Percentiles rank a stretch among this genome's conserved stretches.
These are phyloP conservation scores for Latrodectus geometricus DNA, from an alignment of 1,140 invertebrate genomes.

Conservation along the genomic window DNA sequence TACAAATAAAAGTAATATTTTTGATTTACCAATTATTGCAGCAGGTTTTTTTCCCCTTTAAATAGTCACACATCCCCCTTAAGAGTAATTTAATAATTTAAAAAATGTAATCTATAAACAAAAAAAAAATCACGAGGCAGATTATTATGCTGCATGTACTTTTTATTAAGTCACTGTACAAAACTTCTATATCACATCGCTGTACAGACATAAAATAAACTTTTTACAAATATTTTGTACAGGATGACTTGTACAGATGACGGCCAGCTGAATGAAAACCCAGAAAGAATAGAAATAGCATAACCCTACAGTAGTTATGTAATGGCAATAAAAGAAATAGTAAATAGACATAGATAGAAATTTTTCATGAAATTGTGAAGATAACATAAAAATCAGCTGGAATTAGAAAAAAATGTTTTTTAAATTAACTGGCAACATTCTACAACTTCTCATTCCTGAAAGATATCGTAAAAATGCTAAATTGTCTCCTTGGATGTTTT, in stretches of 20 bases:
- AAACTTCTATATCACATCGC: constrained; percentile 62
- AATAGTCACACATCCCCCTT: not conserved
- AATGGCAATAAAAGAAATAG: constrained; percentile 15
- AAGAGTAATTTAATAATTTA: not conserved
- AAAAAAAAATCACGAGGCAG: constrained; percentile 39
- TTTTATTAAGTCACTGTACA: constrained; percentile 63
- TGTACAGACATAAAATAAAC: constrained; percentile 62
- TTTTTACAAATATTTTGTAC: constrained; percentile 63
- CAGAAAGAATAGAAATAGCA: constrained; percentile 57
- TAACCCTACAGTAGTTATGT: constrained; percentile 56
- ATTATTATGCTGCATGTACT: constrained; percentile 58
- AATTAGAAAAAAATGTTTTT: not conserved
- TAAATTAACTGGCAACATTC: constrained; percentile 3
- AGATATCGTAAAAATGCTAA: constrained; percentile 59
- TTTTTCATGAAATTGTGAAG: not conserved
- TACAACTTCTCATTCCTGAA: constrained; percentile 53
- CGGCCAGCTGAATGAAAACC: constrained; percentile 59
- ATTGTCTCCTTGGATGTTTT: constrained; percentile 37
- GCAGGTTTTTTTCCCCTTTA: not conserved
- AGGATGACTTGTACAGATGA: constrained; percentile 63
- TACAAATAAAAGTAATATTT: not conserved
- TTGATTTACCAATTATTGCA: not conserved
- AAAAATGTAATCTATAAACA: constrained; percentile 31
- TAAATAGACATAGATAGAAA: not conserved
- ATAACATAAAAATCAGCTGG: constrained; percentile 23